Evolutionary conservation across 2,888 invertebrate genomes (phyloP), one percentile per base, ranked within the genome.

Genomic region (Trissonchulus sp.): DNA sequence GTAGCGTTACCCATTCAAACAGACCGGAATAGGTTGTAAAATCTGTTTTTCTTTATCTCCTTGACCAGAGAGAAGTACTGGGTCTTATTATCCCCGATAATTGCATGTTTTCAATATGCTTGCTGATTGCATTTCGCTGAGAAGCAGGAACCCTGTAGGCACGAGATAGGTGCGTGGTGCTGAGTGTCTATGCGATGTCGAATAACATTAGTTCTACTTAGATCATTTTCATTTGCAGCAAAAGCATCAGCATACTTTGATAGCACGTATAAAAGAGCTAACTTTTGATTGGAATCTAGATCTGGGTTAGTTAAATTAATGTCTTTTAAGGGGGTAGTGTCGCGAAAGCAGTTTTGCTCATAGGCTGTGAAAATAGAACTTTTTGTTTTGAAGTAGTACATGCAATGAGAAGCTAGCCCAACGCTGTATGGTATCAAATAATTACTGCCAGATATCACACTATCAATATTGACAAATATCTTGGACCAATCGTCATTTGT

Each of bases 1-100:
- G n/a, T n/a, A n/a, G n/a, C n/a, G n/a, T n/a, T n/a, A 74, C 75
- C 68, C 74, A 79, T 38, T 80, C 75, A 35, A 65, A 79, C 30
- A 78, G 76, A 1, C 79, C 77, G 15, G 18, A 8, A 30, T 74
- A 69, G 2, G 79, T 73, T 1, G 62, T 63, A 63, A 78, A 78
- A n/a, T 76, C 77, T 33, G 78, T 77, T 30, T 78, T 76, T 15
- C 35, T 18, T 60, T 75, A 76, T 31, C 76, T 76, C 28, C 33
- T 34, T 23, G 71, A 8, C 71, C 71, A 69, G 8, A 34, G 71
- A 28, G n/a, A n/a, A n/a, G 15, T 3, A 31, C n/a, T n/a, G 34
- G 34, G 34, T 18, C 23, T 15, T 23, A 65, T 65, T 18, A 65
- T 31, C 15, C 68, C 68, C 8, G 8, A 8, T 31, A 15, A 28